These are phyloP conservation scores for Chloropsis cyanopogon DNA, from an alignment of 2,113 vertebrate species.

Conservation along the genomic window DNA sequence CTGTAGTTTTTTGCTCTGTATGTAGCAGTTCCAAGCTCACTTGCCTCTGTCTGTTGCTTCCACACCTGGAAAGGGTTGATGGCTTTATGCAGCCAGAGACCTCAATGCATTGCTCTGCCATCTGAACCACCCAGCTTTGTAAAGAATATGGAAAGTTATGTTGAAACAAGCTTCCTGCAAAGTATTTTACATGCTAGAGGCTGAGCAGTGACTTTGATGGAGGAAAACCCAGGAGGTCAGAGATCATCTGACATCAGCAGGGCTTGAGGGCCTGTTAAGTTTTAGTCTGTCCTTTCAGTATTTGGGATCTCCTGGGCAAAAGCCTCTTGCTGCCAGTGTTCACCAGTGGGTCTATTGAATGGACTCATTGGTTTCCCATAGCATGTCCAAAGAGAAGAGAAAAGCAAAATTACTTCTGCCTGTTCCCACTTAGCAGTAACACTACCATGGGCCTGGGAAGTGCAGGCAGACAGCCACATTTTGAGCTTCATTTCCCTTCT, in stretches of 20 bases:
- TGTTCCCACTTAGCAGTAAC: neutral
- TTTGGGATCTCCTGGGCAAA: neutral
- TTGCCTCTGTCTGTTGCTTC: neutral
- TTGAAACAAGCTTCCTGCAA: neutral
- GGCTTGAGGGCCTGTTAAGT: neutral
- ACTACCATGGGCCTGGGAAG: neutral
- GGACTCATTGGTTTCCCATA: neutral
- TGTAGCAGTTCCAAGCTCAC: neutral
- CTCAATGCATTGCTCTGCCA: neutral
- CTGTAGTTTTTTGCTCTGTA: neutral
- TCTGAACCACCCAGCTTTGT: neutral
- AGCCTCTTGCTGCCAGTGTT: neutral
- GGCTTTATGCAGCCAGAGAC: neutral
- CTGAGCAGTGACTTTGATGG: neutral
- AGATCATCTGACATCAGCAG: neutral
- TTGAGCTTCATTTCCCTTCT: neutral
- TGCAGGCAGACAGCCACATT: neutral
- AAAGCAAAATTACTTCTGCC: neutral
- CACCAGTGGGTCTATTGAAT: neutral
- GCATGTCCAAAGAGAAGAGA: neutral
- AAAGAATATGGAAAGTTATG: neutral
- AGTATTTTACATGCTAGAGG: neutral
- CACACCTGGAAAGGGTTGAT: neutral
- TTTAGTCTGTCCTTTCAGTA: neutral
- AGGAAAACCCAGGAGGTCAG: neutral